Evolutionary conservation across 2,113 vertebrate genomes (phyloP), one percentile per base, ranked within the genome.

Genomic region (Salvelinus namaycush): DNA sequence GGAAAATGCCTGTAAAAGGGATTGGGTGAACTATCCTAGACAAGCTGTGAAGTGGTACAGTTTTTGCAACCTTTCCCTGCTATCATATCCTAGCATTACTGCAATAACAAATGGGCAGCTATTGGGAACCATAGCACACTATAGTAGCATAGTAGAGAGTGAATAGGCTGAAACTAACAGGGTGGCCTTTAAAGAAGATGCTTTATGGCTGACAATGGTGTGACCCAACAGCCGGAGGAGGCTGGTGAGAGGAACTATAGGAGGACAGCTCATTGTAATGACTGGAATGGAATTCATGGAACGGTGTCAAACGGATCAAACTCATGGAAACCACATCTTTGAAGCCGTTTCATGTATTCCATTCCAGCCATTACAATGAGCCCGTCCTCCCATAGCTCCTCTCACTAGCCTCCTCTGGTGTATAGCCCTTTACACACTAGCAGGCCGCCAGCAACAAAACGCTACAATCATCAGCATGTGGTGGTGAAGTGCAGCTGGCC

Each of bases 401-500:
- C 9, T 11, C 39, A 44, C 39, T 2, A 44, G 39, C 12, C 20
- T 70, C 76, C 27, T 89, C 86, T 93, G 87, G 93, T 88, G 91
- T 93, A 51, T 72, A 13, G 79, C 18, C 68, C 31, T 70, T 8
- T 31, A 48, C 31, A 34, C 26, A 60, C 18, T 77, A 68, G 70
- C 62, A 71, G 72, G 79, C 68, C 76, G 62, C 49, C 7, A 14
- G 16, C 31, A 80, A 86, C 80, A 88, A 83, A 87, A 87, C 64
- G 79, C 51, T 77, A 80, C 80, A 83, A 87, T 92, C 88, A 88
- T 77, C 90, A 90, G 88, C 89, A 86, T 90, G 89, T 79, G 87
- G 88, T 89, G 54, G 81, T 84, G 89, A 85, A 90, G 89, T 92
- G 92, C 92, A 93, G 90, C 91, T 93, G 92, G 76, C 88, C 89